Evolutionary conservation across 2,888 invertebrate species (phyloP).

Genomic region (Cerastis rubricosa): DNA sequence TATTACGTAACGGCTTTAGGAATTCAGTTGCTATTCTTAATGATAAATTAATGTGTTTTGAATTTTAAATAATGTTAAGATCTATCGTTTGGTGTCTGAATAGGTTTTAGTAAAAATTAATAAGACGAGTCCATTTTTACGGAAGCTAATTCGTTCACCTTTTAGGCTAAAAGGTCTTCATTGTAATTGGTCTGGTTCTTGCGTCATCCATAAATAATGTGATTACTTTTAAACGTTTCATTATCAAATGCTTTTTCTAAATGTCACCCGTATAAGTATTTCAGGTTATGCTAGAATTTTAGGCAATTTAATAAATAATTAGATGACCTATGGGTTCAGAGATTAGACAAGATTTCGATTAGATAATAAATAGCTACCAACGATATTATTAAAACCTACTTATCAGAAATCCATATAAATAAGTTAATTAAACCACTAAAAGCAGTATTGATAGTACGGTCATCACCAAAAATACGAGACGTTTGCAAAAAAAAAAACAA

Average conservation of each 20-base stretch:
- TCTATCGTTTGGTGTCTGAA: conserved; percentile 31
- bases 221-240: conserved; percentile 45
- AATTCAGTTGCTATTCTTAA: conserved; percentile 52
- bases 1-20: conserved; percentile 57
- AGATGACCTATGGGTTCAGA: conserved; percentile 14
- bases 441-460: background rate
- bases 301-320: conserved; percentile 19
- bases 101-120: conserved; percentile 47
- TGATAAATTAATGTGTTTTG: conserved; percentile 50
- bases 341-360: conserved; percentile 44
- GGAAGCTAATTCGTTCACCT: conserved; percentile 53
- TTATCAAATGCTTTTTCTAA: conserved; percentile 39
- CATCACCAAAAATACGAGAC: background rate
- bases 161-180: conserved; percentile 35
- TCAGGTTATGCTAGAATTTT: conserved; percentile 23
- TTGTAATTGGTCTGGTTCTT: conserved; percentile 51
- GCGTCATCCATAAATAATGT: conserved; percentile 50
- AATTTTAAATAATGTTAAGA: conserved; percentile 32
- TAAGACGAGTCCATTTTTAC: conserved; percentile 40
- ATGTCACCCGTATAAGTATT: conserved; percentile 14
- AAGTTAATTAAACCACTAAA: background rate
- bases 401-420: background rate
- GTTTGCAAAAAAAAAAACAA: background rate
- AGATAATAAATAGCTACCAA: conserved; percentile 38
- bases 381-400: conserved; percentile 4